These are phyloP conservation scores for Drepana arcuata DNA, from an alignment of 1,140 invertebrate genomes.

Conservation along the genomic window DNA sequence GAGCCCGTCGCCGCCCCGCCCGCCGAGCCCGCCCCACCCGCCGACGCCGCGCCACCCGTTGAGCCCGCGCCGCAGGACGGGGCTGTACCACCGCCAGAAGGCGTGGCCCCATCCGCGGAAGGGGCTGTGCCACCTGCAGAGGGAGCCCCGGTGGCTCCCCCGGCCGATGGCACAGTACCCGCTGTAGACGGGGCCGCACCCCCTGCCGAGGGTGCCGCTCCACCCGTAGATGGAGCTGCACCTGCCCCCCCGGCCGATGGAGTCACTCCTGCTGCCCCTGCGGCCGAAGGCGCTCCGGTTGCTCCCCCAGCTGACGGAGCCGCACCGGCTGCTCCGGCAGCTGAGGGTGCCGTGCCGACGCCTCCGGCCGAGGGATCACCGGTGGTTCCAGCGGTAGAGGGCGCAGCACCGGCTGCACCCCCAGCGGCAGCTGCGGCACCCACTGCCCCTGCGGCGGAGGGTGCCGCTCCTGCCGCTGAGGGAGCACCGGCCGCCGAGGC, in stretches of 20 bases:
- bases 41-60: constrained; percentile 6
- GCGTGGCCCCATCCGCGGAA: constrained; percentile 11
- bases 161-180: constrained; percentile 44
- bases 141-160: constrained; percentile 42
- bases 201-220: constrained; percentile 20
- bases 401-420: constrained; percentile 10
- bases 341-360: constrained; percentile 29
- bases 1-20: constrained; percentile 10
- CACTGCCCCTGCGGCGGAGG: constrained; percentile 6
- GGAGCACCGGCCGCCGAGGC: constrained; percentile 16
- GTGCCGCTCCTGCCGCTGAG: constrained; percentile 8
- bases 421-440: constrained; percentile 12
- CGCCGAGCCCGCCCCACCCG: constrained; percentile 20
- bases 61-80: not conserved
- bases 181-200: constrained; percentile 40
- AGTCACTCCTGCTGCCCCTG: constrained; percentile 5
- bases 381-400: constrained; percentile 7
- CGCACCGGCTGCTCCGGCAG: constrained; percentile 13
- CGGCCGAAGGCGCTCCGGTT: constrained; percentile 30
- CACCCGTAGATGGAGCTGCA: constrained; percentile 5
- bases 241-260: constrained; percentile 6
- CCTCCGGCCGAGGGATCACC: constrained; percentile 26
- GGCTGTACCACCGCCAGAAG: constrained; percentile 14
- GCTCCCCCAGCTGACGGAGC: constrained; percentile 33
- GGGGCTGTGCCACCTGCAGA: constrained; percentile 27